Percentiles rank a stretch among this genome's conserved stretches.
These are phyloP conservation scores for Calosoma granatense DNA, from an alignment of 1,140 invertebrate species.

Conservation along the genomic window DNA sequence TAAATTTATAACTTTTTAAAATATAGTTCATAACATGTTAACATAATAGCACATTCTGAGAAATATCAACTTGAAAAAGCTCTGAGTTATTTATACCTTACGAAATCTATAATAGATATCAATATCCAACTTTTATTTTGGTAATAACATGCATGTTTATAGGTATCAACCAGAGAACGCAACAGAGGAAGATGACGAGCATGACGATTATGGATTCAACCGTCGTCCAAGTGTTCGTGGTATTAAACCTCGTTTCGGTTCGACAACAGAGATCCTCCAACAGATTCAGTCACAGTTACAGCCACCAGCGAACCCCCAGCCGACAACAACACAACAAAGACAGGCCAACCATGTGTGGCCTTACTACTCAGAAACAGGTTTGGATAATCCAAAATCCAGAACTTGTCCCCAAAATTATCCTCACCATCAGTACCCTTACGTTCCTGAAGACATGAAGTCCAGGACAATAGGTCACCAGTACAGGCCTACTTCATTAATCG, in stretches of 20 bases:
- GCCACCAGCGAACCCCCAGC: constrained; percentile 39
- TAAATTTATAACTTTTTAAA: no score
- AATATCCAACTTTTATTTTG: no score
- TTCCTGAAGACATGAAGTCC: constrained; percentile 21
- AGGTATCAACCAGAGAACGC: constrained; percentile 37
- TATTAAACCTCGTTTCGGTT: constrained; percentile 61
- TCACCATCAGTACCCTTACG: constrained; percentile 23
- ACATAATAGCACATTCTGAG: no score
- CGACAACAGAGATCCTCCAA: constrained; percentile 69
- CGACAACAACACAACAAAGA: constrained; percentile 31
- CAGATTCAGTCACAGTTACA: constrained; percentile 64
- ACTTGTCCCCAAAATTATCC: constrained; percentile 23
- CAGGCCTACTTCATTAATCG: constrained; percentile 30
- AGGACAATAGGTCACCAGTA: constrained; percentile 33
- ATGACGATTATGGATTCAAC: constrained; percentile 83
- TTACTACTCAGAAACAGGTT: constrained; percentile 44
- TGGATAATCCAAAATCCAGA: constrained; percentile 22
- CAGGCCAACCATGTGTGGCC: constrained; percentile 48
- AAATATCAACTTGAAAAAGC: no score
- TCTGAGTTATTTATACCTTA: no score
- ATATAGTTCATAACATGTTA: no score
- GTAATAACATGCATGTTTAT: no score
- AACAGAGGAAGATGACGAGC: constrained; percentile 64
- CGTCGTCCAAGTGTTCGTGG: constrained; percentile 73
- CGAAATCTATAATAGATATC: no score